Conservation (phyloP, 1,140 invertebrate genomes). For the Medauroidea extradentata region DNA sequence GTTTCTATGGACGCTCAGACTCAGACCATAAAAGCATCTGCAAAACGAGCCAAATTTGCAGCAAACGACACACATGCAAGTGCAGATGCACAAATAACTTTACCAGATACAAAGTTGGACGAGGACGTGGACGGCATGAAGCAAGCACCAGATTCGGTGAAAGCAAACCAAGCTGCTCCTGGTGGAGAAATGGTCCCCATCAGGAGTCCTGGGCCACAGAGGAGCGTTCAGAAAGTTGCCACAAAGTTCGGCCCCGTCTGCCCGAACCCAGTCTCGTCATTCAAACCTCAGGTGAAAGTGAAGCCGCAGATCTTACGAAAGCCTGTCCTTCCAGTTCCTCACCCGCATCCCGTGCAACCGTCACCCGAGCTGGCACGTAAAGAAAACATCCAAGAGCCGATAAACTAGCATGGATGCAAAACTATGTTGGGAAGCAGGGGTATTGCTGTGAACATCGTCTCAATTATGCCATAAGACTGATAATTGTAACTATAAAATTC, state of each 20-base stretch:
- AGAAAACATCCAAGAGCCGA: constrained; percentile 7
- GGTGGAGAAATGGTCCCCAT: constrained; percentile 21
- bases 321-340: constrained; percentile 48
- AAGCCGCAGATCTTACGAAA: constrained; percentile 70
- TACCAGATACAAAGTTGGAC: constrained; percentile 9
- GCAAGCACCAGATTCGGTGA: constrained; percentile 22
- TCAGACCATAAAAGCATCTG: constrained; percentile 25
- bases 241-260: constrained; percentile 45
- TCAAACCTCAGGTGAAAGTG: constrained; percentile 66
- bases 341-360: constrained; percentile 4
- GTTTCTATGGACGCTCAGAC: constrained; percentile 21
- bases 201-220: constrained; percentile 49
- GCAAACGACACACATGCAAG: constrained; percentile 19
- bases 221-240: constrained; percentile 52
- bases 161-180: constrained; percentile 23
- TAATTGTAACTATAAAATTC: too few relatives aligned
- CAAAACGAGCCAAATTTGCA: constrained; percentile 12
- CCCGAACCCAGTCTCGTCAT: constrained; percentile 41
- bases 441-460: too few relatives aligned
- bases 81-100: background rate
- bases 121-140: constrained; percentile 24
- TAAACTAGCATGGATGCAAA: background rate
- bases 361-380: constrained; percentile 5
- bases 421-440: too few relatives aligned
- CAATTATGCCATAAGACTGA: too few relatives aligned